phyloP scores from a whole-genome alignment of 2,888 invertebrate genomes.

The Tuta absoluta region DNA sequence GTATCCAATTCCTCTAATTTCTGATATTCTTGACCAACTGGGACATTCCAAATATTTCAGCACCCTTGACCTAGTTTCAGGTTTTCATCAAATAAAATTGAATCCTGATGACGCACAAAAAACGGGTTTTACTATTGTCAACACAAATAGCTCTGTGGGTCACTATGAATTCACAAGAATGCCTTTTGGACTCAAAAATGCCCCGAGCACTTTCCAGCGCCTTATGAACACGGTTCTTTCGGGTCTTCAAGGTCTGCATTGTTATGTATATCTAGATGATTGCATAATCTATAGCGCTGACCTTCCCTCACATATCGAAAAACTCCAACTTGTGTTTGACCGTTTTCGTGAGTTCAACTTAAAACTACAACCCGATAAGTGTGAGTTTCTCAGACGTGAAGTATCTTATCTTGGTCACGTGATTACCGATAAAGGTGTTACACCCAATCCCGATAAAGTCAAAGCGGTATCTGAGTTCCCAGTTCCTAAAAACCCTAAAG shows the following conservation, averaged over 20 bases:
- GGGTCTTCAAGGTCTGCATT: conserved; percentile 25
- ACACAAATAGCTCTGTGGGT: conserved; percentile 17
- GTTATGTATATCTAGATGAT: conserved; percentile 26
- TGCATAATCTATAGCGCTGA: conserved; percentile 14
- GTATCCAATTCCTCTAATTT: conserved; percentile 33
- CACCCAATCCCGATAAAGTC: conserved; percentile 39
- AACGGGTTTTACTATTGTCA: conserved; percentile 22
- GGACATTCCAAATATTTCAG: conserved; percentile 27
- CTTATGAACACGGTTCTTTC: conserved; percentile 25
- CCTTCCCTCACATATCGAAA: conserved; percentile 26
- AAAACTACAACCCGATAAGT: conserved; percentile 43
- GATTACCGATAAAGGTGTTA: conserved; percentile 35
- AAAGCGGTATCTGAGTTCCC: conserved; percentile 34
- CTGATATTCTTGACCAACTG: conserved; percentile 28
- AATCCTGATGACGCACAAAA: conserved; percentile 13
- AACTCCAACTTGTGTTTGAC: conserved; percentile 26
- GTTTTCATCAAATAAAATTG: conserved; percentile 31
- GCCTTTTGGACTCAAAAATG: conserved; percentile 28
- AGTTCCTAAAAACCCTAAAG: conserved; percentile 35
- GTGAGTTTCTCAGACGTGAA: conserved; percentile 40
- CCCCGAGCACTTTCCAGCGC: conserved; percentile 25
- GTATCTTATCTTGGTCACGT: conserved; percentile 33
- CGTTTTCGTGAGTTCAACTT: conserved; percentile 26
- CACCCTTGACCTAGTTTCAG: conserved; percentile 29
- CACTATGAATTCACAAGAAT: conserved; percentile 29